Conservation (phyloP, 2,888 invertebrate genomes). For the Phragmatobia fuliginosa region DNA sequence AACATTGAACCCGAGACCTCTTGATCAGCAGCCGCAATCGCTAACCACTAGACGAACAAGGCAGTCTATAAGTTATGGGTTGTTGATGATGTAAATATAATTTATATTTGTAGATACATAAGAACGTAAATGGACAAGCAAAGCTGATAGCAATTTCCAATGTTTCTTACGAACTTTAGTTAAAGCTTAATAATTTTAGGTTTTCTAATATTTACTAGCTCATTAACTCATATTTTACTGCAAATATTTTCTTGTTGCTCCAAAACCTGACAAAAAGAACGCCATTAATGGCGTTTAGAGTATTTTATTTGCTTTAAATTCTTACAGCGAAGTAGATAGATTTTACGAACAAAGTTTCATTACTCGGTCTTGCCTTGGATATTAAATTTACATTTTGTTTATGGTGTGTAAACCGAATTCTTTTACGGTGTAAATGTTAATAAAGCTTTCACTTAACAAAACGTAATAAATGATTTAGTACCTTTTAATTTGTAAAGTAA, state of each 20-base stretch:
- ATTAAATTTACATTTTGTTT: constrained; percentile 19
- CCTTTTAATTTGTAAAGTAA: not conserved
- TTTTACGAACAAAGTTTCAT: constrained; percentile 22
- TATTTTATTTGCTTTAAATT: constrained; percentile 13
- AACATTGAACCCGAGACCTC: too few species aligned
- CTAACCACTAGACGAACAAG: too few species aligned
- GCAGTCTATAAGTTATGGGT: too few species aligned
- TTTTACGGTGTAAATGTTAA: constrained; percentile 7
- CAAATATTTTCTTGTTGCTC: not conserved
- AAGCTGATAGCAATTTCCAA: too few species aligned
- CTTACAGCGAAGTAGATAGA: constrained; percentile 13
- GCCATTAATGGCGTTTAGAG: not conserved
- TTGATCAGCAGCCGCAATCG: too few species aligned
- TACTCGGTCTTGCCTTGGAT: not conserved
- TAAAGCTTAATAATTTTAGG: not conserved
- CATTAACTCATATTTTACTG: not conserved
- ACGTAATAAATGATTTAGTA: not conserved
- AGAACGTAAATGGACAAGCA: not conserved
- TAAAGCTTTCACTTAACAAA: not conserved
- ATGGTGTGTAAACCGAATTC: not conserved
- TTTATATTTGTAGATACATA: too few species aligned
- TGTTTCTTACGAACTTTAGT: not conserved
- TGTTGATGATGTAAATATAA: too few species aligned
- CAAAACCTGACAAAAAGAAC: not conserved
- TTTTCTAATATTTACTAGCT: not conserved